Conservation (phyloP, 1,140 invertebrate species). For the Scaptodrosophila lebanonensis region DNA sequence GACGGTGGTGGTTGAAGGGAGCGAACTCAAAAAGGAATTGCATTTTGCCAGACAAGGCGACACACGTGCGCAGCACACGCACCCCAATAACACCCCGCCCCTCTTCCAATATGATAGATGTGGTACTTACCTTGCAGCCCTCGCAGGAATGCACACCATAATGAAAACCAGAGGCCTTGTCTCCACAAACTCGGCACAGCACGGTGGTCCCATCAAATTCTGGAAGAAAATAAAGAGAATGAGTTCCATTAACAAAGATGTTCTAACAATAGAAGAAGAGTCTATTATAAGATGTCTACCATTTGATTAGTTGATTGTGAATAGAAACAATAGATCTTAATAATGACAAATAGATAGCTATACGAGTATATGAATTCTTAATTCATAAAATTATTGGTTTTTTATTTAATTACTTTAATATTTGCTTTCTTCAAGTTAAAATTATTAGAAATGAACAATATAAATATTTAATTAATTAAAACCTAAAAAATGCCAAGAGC, state of each 20-base stretch:
- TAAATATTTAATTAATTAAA: too few relatives aligned
- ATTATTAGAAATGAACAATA: too few relatives aligned
- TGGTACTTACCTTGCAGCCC: constrained; percentile 96
- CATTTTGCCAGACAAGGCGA: constrained; percentile 30
- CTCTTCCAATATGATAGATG: neutral
- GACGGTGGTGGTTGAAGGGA: constrained; percentile 31
- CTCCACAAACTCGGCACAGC: constrained; percentile 97
- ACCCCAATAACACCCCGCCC: neutral
- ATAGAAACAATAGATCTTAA: too few relatives aligned
- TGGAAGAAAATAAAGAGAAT: constrained; percentile 81
- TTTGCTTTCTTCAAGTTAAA: too few relatives aligned
- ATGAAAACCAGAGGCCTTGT: constrained; percentile 99
- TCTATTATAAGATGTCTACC: constrained; percentile 10
- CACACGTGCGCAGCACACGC: constrained; percentile 12
- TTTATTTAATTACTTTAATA: too few relatives aligned
- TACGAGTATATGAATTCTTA: too few relatives aligned
- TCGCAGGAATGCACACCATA: constrained; percentile 99
- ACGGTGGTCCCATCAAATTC: constrained; percentile 99
- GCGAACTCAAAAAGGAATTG: constrained; percentile 1
- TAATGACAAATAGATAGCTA: too few relatives aligned
- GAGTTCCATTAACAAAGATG: constrained; percentile 13
- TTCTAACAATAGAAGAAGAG: constrained; percentile 10
- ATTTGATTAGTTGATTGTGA: neutral
- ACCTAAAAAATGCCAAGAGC: too few relatives aligned
- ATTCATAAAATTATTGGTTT: too few relatives aligned